Base-by-base conservation (phyloP, 2,888 invertebrate genomes). In the Phlogophora meticulosa region DNA sequence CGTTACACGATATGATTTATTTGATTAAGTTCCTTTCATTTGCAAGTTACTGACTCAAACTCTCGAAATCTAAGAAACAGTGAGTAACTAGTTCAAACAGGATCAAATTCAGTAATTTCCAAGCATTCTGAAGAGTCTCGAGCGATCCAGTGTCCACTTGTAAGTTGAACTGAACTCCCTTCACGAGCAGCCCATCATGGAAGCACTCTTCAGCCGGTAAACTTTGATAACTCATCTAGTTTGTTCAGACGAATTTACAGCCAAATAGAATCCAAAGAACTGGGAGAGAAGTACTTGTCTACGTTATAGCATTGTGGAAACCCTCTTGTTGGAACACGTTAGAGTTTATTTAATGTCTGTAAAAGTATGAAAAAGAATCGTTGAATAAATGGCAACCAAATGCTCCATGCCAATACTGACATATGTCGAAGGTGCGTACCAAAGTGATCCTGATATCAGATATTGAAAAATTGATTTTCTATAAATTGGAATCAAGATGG, bases 401-500 rank as follows among this genome's bases (percentile, higher is more conserved):
- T 34, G 9, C 15, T 40, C 5, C 20, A 51, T 28, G 10, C n/a
- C 11, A 49, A 56, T 52, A 43, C 22, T 48, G 1, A 56, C 28
- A 32, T 48, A 28, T 32, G 4, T 24, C 5, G 28, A 58, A 34
- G 15, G 45, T 56, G 32, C 51, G 36, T 43, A 48, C 51, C 40
- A 71, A 62, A 58, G 52, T 64, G 43, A 46, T 24, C 9, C 34
- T 36, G 56, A 70, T 49, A 66, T 59, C 52, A 77, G 75, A 81
- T 79, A 81, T 84, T 80, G 76, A 72, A 72, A 76, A 78, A 72
- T 73, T 60, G 63, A 75, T 82, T 76, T 76, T 64, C 71, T 45
- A 73, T 82, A 80, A 76, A 72, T 76, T 72, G 46, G 68, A 63
- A 78, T 73, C 80, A 76, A 82, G 76, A 76, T 73, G 78, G 74